Percentiles rank a stretch among this genome's conserved stretches.
These are phyloP conservation scores for Adrianichthys oophorus DNA, from an alignment of 2,797 vertebrate genomes.

Conservation along the genomic window DNA sequence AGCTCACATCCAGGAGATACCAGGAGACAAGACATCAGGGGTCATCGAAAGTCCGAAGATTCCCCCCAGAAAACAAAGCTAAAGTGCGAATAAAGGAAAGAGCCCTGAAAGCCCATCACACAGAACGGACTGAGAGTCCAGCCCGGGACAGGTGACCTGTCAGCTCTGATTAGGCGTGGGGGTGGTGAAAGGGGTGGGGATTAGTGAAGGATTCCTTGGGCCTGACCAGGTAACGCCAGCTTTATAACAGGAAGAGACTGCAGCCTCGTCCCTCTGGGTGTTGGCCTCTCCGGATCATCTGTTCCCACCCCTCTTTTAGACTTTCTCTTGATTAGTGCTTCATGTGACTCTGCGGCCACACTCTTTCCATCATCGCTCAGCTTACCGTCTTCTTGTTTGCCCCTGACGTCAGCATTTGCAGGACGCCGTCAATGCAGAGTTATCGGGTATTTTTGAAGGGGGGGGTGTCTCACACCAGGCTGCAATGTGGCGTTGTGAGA, in stretches of 20 bases:
- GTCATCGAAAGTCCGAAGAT: slow-evolving; percentile 26
- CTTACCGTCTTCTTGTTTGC: too few relatives aligned
- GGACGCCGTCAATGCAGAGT: slow-evolving; percentile 19
- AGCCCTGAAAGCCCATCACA: slow-evolving; percentile 37
- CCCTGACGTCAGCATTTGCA: background rate
- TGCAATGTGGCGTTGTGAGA: slow-evolving; percentile 60
- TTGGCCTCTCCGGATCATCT: too few relatives aligned
- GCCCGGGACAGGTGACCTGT: slow-evolving; percentile 65
- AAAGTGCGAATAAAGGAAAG: slow-evolving; percentile 24
- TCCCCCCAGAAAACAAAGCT: slow-evolving; percentile 25
- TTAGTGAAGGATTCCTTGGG: slow-evolving; percentile 75
- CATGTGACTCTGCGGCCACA: too few relatives aligned
- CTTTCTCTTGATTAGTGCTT: too few relatives aligned
- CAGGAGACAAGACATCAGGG: slow-evolving; percentile 52
- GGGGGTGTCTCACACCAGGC: slow-evolving; percentile 56
- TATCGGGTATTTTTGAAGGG: slow-evolving; percentile 27
- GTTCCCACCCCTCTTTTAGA: too few relatives aligned
- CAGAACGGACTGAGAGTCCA: slow-evolving; percentile 40
- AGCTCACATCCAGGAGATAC: slow-evolving; percentile 51
- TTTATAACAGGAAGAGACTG: slow-evolving; percentile 18
- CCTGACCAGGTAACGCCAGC: slow-evolving; percentile 64
- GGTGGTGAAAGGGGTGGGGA: slow-evolving; percentile 39
- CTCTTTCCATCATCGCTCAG: too few relatives aligned
- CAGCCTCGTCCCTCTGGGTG: background rate
- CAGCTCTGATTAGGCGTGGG: slow-evolving; percentile 15